Percentiles rank a stretch among this genome's conserved stretches.
Conservation (phyloP, 1,140 invertebrate genomes). For the Temnothorax nylanderi region DNA sequence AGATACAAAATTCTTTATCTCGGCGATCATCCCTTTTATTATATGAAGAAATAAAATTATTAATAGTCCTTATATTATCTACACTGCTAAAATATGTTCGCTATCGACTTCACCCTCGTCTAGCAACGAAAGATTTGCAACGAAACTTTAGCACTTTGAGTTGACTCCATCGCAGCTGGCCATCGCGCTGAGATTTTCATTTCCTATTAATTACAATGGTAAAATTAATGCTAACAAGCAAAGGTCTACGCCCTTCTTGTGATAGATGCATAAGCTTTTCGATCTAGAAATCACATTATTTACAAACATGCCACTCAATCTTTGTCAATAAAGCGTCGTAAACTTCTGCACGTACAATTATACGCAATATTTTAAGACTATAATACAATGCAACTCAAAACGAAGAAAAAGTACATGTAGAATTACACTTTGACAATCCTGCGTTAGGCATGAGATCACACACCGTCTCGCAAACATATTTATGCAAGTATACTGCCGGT, state of each 20-base stretch:
- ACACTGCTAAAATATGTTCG: neutral
- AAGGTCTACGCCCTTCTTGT: constrained; percentile 14
- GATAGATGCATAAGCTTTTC: constrained; percentile 24
- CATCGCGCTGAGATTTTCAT: neutral
- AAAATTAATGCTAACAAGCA: constrained; percentile 38
- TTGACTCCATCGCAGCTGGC: neutral
- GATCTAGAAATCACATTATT: constrained; percentile 25
- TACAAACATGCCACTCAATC: constrained; percentile 23
- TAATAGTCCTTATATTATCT: neutral
- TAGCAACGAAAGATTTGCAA: neutral
- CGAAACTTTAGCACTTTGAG: neutral
- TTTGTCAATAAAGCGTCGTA: constrained; percentile 11
- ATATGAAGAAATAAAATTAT: neutral
- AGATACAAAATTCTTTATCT: neutral
- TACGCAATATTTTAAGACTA: neutral
- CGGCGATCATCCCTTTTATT: neutral
- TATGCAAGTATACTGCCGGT: neutral
- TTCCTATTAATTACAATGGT: neutral
- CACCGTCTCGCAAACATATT: neutral
- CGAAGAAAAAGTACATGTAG: neutral
- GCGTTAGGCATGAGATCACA: neutral
- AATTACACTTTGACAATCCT: neutral
- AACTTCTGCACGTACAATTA: neutral
- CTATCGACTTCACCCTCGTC: neutral
- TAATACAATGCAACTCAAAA: constrained; percentile 4